phyloP scores from a whole-genome alignment of 2,797 vertebrate species.

The Benthosema pterotum region DNA sequence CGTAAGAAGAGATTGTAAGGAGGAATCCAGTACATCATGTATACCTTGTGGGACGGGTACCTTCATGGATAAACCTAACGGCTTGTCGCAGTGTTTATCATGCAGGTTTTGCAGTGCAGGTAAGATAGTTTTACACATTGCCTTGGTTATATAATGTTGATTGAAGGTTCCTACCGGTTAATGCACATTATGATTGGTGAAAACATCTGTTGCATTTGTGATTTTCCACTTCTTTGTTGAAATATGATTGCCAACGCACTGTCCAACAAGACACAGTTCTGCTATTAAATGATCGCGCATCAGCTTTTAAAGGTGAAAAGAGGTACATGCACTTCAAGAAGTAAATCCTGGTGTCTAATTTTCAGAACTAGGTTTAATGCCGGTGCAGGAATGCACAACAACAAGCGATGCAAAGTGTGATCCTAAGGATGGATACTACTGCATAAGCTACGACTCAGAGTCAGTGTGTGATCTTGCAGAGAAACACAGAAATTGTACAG shows the following conservation, averaged over 20 bases:
- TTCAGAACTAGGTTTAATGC: constrained; percentile 27
- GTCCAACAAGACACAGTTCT: no score
- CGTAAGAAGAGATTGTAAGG: constrained; percentile 7
- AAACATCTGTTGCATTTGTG: no score
- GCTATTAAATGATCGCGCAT: neutral
- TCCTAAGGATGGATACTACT: constrained; percentile 37
- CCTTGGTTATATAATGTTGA: neutral
- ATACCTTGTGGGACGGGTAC: constrained; percentile 17
- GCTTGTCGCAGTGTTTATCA: constrained; percentile 7
- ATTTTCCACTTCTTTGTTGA: neutral
- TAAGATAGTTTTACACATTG: constrained; percentile 4
- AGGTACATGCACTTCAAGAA: neutral
- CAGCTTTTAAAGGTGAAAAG: neutral
- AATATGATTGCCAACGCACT: neutral
- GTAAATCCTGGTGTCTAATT: neutral
- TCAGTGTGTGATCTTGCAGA: neutral
- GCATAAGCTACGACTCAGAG: neutral
- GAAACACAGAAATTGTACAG: constrained; percentile 21
- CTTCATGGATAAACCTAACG: constrained; percentile 36
- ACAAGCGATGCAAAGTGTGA: constrained; percentile 14
- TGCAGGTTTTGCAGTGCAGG: constrained; percentile 36
- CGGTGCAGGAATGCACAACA: constrained; percentile 1
- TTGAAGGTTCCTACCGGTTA: no score
- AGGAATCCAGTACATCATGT: constrained; percentile 23
- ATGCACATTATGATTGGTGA: no score